Conservation (phyloP, 2,888 invertebrate genomes). For the Tricholauxania praeusta region DNA sequence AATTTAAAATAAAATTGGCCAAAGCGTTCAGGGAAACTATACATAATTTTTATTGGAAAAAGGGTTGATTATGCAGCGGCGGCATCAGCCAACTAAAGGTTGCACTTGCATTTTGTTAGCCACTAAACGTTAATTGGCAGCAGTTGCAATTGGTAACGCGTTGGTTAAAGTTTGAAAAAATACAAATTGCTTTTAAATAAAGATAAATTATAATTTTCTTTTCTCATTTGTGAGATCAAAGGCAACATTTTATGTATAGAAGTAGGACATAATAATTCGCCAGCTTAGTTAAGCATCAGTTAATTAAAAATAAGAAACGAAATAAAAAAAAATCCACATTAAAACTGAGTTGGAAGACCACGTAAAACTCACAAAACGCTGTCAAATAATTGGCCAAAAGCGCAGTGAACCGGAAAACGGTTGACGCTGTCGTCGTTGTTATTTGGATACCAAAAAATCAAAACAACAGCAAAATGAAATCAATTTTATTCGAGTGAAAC, state of each 20-base stretch:
- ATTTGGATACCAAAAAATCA: no score
- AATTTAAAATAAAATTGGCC: slow-evolving; percentile 19
- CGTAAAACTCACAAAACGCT: not conserved
- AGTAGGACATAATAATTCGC: no score
- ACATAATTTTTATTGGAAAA: slow-evolving; percentile 11
- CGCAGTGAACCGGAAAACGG: slow-evolving; percentile 10
- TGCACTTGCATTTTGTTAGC: no score
- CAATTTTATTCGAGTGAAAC: no score
- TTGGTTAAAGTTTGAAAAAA: slow-evolving; percentile 15
- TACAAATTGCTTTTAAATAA: not conserved
- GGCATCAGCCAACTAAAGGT: not conserved
- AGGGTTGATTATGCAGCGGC: slow-evolving; percentile 13
- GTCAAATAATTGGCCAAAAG: not conserved
- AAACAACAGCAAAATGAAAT: no score
- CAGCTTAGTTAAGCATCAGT: no score
- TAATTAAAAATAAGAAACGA: not conserved
- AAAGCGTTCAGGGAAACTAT: slow-evolving; percentile 13
- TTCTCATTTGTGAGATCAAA: no score
- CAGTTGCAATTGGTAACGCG: slow-evolving; percentile 24
- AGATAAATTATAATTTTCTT: no score
- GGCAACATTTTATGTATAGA: no score
- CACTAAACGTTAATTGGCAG: not conserved
- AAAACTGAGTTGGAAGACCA: not conserved
- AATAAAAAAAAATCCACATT: not conserved
- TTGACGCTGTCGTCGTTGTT: not conserved